phyloP scores from a whole-genome alignment of 2,113 vertebrate species.

The Chrysochloris asiatica region DNA sequence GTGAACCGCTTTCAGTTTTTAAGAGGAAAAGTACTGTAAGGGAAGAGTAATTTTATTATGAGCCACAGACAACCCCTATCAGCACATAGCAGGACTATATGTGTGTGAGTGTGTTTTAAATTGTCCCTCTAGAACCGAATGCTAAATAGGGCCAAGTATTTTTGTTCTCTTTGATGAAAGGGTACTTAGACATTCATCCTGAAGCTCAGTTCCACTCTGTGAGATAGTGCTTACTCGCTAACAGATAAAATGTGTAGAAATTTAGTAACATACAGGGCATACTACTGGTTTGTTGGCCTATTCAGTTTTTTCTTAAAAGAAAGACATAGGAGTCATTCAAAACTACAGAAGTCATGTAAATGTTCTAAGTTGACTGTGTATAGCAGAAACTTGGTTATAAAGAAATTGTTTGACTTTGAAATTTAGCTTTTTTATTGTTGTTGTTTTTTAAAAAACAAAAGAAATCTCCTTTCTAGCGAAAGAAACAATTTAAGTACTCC shows the following conservation, averaged over 20 bases:
- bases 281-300: neutral
- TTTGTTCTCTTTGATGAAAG: neutral
- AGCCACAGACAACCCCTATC: constrained; percentile 4
- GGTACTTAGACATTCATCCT: neutral
- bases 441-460: too few species aligned
- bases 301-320: neutral
- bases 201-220: neutral
- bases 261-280: neutral
- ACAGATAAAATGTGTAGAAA: constrained; percentile 15
- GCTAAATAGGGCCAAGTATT: constrained; percentile 5
- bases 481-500: neutral
- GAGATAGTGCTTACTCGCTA: neutral
- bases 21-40: neutral
- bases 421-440: neutral
- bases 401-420: neutral
- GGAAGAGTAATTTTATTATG: constrained; percentile 35
- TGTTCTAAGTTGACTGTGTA: neutral
- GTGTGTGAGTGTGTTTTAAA: neutral
- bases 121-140: constrained; percentile 30
- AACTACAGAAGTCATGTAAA: neutral
- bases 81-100: neutral
- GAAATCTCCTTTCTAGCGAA: too few species aligned
- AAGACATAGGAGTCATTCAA: neutral
- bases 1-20: too few species aligned
- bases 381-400: neutral